Evolutionary conservation across 2,888 invertebrate genomes (phyloP).

Genomic region (Globia sparganii): DNA sequence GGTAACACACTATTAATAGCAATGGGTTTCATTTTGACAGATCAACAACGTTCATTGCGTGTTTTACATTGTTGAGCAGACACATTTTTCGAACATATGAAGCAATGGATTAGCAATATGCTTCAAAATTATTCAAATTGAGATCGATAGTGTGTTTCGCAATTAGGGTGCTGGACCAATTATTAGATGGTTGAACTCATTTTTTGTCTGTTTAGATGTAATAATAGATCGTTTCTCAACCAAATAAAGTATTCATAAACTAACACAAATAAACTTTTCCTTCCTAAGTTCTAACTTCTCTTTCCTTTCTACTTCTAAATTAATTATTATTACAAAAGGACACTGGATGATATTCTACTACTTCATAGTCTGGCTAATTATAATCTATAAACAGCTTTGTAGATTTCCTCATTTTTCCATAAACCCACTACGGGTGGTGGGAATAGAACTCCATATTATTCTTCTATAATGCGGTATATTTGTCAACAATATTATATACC

Average conservation of each 20-base stretch:
- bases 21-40: too few relatives aligned
- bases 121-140: too few relatives aligned
- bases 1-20: too few relatives aligned
- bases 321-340: background rate
- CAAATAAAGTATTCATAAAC: background rate
- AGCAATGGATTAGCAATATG: too few relatives aligned
- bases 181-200: background rate
- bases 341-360: background rate
- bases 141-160: too few relatives aligned
- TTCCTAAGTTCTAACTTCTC: too few relatives aligned
- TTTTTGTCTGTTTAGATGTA: background rate
- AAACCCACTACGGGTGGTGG: background rate
- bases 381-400: background rate
- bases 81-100: too few relatives aligned
- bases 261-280: background rate
- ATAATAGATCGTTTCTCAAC: background rate
- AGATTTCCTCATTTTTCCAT: background rate
- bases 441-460: background rate
- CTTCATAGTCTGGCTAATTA: background rate
- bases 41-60: too few relatives aligned
- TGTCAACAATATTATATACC: background rate
- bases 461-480: background rate
- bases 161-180: too few relatives aligned
- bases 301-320: too few relatives aligned
- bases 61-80: too few relatives aligned